A percentile compares a stretch with the other conserved stretches of the same genome.
phyloP scores from a whole-genome alignment of 2,113 vertebrate species.

The Crotalus viridis region DNA sequence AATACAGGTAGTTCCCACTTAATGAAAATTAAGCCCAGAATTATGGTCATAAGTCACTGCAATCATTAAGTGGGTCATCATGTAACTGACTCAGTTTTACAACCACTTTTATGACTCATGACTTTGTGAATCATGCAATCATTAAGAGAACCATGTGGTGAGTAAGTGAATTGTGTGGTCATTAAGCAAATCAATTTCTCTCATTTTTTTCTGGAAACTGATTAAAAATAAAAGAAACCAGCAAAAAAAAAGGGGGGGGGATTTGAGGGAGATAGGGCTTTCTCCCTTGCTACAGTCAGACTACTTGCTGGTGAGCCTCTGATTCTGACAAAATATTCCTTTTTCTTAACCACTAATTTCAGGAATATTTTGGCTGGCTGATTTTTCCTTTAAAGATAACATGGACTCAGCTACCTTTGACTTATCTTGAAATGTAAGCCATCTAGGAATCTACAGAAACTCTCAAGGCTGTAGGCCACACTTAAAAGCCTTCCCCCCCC shows the following conservation, averaged over 20 bases:
- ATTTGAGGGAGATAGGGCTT: background rate
- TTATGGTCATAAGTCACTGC: background rate
- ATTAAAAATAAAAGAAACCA: background rate
- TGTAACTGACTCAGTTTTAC: background rate
- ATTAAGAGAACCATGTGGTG: background rate
- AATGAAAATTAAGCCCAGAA: background rate
- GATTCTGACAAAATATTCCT: background rate
- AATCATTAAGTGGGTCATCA: background rate
- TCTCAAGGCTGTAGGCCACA: background rate
- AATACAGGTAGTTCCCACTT: background rate
- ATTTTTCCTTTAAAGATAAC: background rate
- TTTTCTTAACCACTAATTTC: background rate
- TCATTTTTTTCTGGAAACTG: background rate
- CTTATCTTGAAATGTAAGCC: background rate
- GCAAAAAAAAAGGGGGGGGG: too few relatives aligned
- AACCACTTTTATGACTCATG: background rate
- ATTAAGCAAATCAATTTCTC: background rate
- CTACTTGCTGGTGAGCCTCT: background rate
- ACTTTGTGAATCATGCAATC: background rate
- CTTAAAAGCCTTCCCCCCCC: background rate
- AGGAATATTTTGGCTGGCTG: background rate
- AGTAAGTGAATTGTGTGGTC: background rate
- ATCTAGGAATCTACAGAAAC: background rate
- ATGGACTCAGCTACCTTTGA: background rate
- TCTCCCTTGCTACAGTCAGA: background rate